These are phyloP conservation scores for Conger conger DNA, from an alignment of 2,113 vertebrate species.

Conservation along the genomic window DNA sequence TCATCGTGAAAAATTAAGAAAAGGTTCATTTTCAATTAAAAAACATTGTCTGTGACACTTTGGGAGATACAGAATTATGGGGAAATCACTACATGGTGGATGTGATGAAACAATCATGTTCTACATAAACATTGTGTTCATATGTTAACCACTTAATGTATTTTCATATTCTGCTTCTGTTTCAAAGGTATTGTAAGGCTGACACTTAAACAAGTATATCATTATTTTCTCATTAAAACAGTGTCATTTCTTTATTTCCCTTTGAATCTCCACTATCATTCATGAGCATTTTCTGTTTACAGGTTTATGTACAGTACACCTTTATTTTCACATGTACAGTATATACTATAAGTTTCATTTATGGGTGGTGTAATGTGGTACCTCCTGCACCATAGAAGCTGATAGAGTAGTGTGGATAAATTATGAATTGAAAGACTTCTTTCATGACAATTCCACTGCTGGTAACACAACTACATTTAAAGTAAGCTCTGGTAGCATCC, in stretches of 20 bases:
- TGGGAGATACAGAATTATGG: constrained; percentile 36
- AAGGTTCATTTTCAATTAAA: background rate
- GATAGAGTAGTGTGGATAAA: background rate
- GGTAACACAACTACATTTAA: background rate
- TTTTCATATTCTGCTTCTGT: constrained; percentile 83
- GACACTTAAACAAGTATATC: constrained; percentile 83
- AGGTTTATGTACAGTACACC: background rate
- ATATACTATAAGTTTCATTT: background rate
- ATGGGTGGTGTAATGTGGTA: no score
- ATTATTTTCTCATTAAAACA: constrained; percentile 99
- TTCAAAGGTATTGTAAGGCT: constrained; percentile 90
- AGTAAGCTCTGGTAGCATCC: background rate
- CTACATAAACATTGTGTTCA: constrained; percentile 61
- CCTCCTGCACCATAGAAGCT: background rate
- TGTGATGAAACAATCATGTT: constrained; percentile 45
- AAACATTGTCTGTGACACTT: constrained; percentile 17
- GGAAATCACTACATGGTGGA: constrained; percentile 27
- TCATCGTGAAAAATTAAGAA: no score
- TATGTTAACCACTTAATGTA: constrained; percentile 87
- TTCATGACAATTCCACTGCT: background rate
- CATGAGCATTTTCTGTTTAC: background rate
- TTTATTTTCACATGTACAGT: no score
- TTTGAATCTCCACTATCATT: background rate
- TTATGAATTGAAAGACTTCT: background rate
- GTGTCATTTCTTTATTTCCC: constrained; percentile 58